Evolutionary conservation across 2,797 vertebrate genomes (phyloP), one percentile per base, ranked within the genome.

Genomic region (Onychomys leucogaster): DNA sequence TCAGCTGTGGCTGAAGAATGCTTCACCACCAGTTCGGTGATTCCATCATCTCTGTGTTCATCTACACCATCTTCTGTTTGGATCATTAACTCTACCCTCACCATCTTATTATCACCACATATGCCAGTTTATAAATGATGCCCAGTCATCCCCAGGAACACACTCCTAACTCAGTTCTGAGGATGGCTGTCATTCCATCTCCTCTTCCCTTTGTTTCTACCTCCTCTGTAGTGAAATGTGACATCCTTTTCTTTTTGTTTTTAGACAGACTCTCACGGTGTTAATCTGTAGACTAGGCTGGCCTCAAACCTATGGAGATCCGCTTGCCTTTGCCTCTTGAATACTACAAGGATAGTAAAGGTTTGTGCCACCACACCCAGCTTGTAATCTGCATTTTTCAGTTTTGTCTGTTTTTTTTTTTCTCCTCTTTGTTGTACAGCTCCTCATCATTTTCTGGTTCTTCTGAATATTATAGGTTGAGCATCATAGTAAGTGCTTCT

Each of bases 31-130:
- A 61, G 78, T 25, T 67, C 61, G 46, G 41, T 43, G 67, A 81
- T 69, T 69, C 23, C 41, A 23, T 94, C 46, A 41, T 46, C 37
- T 81, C 80, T 94, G 27, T n/a, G 25, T 7, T 91, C 19, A 89
- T 97, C 37, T 9, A 11, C 91, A 91, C 88, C n/a, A 52, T 78
- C 61, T 19, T 94, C 17, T 77, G 29, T 71, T 92, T 90, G 83
- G 80, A 55, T 81, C 27, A 83, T 80, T 93, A 78, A 86, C 46
- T 86, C 32, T 5, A 57, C 43, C 63, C 69, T 94, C 43, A 29
- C 10, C 9, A n/a, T 46, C 52, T 93, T 46, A 43, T 10, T 92
- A 34, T 19, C 3, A 43, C 88, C 25, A 76, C 63, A 29, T 94
- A 82, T 27, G 52, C 43, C 19, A 75, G 29, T 27, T 93, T 96